Percentiles rank a stretch among this genome's conserved stretches.
These are phyloP conservation scores for Lasius fuliginosus DNA, from an alignment of 2,888 invertebrate species.

Conservation along the genomic window DNA sequence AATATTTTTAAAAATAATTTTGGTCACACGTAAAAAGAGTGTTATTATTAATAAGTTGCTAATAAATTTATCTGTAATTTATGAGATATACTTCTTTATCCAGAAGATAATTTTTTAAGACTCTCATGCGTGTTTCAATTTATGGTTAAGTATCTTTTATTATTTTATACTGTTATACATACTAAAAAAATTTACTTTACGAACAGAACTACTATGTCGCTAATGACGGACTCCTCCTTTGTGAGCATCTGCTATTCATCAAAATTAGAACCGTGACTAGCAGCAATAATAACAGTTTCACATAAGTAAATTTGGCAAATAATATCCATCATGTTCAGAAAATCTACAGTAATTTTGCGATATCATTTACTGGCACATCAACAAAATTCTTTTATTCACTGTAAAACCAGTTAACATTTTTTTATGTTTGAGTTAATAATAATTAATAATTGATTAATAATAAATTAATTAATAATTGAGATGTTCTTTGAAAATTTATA, in stretches of 20 bases:
- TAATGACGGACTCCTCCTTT: constrained; percentile 24
- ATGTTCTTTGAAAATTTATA: background rate
- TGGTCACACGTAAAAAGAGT: background rate
- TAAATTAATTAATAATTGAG: background rate
- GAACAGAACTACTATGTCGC: background rate
- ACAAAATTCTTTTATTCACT: background rate
- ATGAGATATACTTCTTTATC: background rate
- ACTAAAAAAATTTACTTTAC: constrained; percentile 14
- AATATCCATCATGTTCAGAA: constrained; percentile 15
- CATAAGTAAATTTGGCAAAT: background rate
- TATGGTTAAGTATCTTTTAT: background rate
- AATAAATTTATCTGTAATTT: background rate
- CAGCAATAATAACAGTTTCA: constrained; percentile 29
- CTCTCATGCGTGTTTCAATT: constrained; percentile 3
- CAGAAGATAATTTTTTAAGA: background rate
- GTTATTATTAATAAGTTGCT: background rate
- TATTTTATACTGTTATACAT: constrained; percentile 26
- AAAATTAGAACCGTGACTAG: constrained; percentile 7
- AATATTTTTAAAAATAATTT: background rate
- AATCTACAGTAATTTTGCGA: background rate
- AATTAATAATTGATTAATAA: background rate
- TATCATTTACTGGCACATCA: background rate
- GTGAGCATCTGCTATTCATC: constrained; percentile 5
- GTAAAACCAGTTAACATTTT: background rate
- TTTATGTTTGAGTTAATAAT: background rate